phyloP scores from a whole-genome alignment of 2,113 vertebrate genomes.

The Pluvianellus socialis region DNA sequence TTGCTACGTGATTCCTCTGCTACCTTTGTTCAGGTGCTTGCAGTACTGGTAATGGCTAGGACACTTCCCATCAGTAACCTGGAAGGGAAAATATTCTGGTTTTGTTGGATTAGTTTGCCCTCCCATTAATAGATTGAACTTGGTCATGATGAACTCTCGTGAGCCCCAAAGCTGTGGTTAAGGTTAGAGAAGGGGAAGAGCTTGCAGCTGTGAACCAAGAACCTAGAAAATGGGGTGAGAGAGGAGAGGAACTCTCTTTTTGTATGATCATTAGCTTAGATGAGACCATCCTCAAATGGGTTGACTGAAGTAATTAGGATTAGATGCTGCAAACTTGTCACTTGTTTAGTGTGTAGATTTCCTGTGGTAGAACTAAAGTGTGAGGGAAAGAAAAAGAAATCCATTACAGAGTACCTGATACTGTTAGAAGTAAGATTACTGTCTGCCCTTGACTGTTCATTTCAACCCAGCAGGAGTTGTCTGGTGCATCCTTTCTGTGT shows the following conservation, averaged over 20 bases:
- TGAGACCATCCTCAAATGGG: neutral
- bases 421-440: neutral
- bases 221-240: neutral
- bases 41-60: neutral
- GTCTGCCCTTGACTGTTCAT: neutral
- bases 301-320: neutral
- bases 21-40: neutral
- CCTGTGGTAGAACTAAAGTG: neutral
- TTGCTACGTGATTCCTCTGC: rapidly evolving
- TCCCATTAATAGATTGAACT: neutral
- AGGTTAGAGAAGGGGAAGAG: neutral
- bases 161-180: neutral
- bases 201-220: neutral
- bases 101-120: neutral
- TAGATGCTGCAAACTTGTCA: neutral
- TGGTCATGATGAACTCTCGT: neutral
- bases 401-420: neutral
- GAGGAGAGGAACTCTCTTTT: neutral
- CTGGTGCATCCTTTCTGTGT: neutral
- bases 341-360: neutral
- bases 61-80: neutral
- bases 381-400: neutral
- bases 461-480: neutral
- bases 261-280: neutral
- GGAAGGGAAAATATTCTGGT: neutral